Conservation (phyloP, 1,140 invertebrate species). For the Leptinotarsa undecemlineata region DNA sequence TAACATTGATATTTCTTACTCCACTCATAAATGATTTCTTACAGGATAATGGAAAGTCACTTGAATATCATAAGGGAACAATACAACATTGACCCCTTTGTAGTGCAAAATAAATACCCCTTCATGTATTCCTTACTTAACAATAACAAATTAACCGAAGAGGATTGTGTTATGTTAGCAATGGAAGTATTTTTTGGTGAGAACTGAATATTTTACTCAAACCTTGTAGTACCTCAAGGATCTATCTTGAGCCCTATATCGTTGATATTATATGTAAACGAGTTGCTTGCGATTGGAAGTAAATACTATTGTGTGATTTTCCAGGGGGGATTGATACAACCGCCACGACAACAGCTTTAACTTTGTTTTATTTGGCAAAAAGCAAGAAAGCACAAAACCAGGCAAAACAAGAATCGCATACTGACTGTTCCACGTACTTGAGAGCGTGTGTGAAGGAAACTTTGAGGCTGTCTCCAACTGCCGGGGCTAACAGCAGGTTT, state of each 20-base stretch:
- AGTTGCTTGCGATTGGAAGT: too few relatives aligned
- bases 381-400: constrained; percentile 41
- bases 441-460: constrained; percentile 72
- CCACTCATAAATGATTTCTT: background rate
- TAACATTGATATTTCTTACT: background rate
- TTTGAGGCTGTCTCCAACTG: constrained; percentile 60
- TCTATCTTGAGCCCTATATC: background rate
- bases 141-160: constrained; percentile 44
- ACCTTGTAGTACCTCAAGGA: background rate
- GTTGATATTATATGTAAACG: background rate
- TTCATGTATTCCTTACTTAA: constrained; percentile 49
- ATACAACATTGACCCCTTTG: constrained; percentile 33
- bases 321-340: constrained; percentile 55
- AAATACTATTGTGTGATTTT: background rate
- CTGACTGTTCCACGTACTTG: constrained; percentile 56
- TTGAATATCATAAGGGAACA: constrained; percentile 31
- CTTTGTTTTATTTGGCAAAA: constrained; percentile 46
- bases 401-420: constrained; percentile 32
- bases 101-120: constrained; percentile 40
- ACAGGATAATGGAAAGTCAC: constrained; percentile 36
- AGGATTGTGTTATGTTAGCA: constrained; percentile 50
- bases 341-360: constrained; percentile 46
- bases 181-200: constrained; percentile 52
- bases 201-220: background rate
- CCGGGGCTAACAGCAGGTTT: constrained; percentile 57